Percentiles rank a stretch among this genome's conserved stretches.
phyloP scores from a whole-genome alignment of 2,113 vertebrate genomes.

The Tachysurus vachellii region DNA sequence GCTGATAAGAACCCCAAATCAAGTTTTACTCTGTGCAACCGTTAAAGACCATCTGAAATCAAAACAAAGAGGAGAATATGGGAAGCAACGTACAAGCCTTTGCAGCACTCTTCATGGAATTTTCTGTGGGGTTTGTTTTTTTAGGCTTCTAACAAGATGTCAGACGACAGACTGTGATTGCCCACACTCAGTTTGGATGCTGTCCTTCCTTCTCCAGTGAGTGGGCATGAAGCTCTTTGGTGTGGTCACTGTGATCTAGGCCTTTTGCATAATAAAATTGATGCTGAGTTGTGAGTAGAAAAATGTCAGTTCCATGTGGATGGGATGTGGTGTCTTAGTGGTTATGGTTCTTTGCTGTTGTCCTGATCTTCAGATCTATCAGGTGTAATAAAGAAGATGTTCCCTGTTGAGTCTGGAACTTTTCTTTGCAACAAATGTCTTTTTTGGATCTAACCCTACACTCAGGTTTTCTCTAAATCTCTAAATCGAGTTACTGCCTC shows the following conservation, averaged over 20 bases:
- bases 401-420: background rate
- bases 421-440: background rate
- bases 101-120: background rate
- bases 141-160: constrained; percentile 37
- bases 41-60: background rate
- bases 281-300: constrained; percentile 59
- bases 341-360: background rate
- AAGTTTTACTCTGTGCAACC: background rate
- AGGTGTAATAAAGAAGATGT: background rate
- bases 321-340: constrained; percentile 24
- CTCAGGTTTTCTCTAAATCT: background rate
- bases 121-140: constrained; percentile 48
- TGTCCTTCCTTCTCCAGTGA: constrained; percentile 65
- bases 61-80: constrained; percentile 31
- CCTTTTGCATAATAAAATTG: constrained; percentile 68
- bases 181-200: constrained; percentile 10
- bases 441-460: background rate
- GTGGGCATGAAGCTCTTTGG: constrained; percentile 63
- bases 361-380: background rate
- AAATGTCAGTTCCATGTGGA: constrained; percentile 50
- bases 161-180: constrained; percentile 36
- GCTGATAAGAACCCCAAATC: background rate
- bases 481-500: background rate
- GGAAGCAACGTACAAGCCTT: background rate
- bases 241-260: constrained; percentile 59